Percentiles rank a stretch among this genome's conserved stretches.
These are phyloP conservation scores for Dasypogon diadema DNA, from an alignment of 2,888 invertebrate species.

Conservation along the genomic window DNA sequence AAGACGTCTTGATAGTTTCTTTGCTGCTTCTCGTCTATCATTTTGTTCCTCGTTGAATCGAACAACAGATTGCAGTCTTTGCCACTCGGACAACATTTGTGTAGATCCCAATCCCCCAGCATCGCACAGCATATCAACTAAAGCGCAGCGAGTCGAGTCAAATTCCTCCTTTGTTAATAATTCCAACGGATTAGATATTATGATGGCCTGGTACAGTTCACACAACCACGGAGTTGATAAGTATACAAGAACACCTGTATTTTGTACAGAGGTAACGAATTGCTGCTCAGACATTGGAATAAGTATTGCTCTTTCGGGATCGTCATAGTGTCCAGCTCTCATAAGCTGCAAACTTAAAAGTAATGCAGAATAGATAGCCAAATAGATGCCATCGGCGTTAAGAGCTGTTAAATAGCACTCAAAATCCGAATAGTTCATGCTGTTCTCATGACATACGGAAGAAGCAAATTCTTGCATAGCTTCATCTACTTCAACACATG, in stretches of 20 bases:
- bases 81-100: conserved; percentile 89
- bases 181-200: conserved; percentile 72
- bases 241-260: conserved; percentile 92
- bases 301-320: conserved; percentile 67
- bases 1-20: conserved; percentile 80
- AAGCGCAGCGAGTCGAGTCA: conserved; percentile 65
- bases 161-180: conserved; percentile 63
- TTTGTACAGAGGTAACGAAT: conserved; percentile 92
- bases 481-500: conserved; percentile 90
- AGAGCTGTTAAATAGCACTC: conserved; percentile 77
- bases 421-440: conserved; percentile 68
- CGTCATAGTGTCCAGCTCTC: conserved; percentile 80
- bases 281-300: conserved; percentile 83
- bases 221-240: conserved; percentile 94
- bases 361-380: conserved; percentile 89
- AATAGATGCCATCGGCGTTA: conserved; percentile 95
- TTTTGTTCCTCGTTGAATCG: conserved; percentile 76
- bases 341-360: conserved; percentile 85
- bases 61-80: conserved; percentile 83
- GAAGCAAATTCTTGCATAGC: conserved; percentile 93
- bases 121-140: conserved; percentile 73
- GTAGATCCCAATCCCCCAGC: conserved; percentile 86
- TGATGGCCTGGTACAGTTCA: conserved; percentile 89
- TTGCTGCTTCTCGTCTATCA: conserved; percentile 81
- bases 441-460: conserved; percentile 84